A percentile compares a stretch with the other conserved stretches of the same genome.
Conservation (phyloP, 2,888 invertebrate species). For the Diachrysia chrysitis region DNA sequence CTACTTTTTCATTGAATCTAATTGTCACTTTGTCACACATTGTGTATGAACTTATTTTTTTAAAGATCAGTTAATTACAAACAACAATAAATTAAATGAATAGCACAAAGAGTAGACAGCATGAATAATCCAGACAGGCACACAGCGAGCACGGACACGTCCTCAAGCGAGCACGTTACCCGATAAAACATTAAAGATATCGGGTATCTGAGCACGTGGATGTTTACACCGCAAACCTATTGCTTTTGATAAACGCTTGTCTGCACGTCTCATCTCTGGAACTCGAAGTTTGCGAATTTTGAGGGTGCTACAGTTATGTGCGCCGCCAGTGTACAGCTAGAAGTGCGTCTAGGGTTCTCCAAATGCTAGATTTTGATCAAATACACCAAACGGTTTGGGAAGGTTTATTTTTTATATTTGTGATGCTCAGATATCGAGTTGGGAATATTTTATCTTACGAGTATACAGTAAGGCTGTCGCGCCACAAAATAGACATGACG, state of each 20-base stretch:
- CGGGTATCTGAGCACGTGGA: conserved; percentile 34
- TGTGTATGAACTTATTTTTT: too few species aligned
- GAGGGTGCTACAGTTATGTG: conserved; percentile 25
- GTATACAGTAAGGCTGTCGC: neutral
- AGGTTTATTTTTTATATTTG: neutral
- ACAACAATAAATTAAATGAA: conserved; percentile 30
- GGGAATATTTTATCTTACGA: neutral
- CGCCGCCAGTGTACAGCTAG: conserved; percentile 21
- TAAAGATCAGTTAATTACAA: too few species aligned
- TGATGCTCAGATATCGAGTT: neutral
- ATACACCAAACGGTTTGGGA: neutral
- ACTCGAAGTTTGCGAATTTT: conserved; percentile 25
- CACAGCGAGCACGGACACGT: conserved; percentile 27
- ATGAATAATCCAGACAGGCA: conserved; percentile 26
- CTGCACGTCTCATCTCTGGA: conserved; percentile 29
- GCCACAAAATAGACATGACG: too few species aligned
- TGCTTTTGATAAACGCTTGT: conserved; percentile 35
- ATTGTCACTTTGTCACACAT: too few species aligned
- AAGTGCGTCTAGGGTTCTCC: neutral
- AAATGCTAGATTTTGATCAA: neutral
- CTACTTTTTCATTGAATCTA: neutral
- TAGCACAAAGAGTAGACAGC: conserved; percentile 15
- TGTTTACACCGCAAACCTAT: conserved; percentile 40
- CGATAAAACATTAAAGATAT: conserved; percentile 52
- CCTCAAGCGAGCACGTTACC: conserved; percentile 24